Conservation (phyloP, 2,888 invertebrate species). For the Drosophila niveifrons region DNA sequence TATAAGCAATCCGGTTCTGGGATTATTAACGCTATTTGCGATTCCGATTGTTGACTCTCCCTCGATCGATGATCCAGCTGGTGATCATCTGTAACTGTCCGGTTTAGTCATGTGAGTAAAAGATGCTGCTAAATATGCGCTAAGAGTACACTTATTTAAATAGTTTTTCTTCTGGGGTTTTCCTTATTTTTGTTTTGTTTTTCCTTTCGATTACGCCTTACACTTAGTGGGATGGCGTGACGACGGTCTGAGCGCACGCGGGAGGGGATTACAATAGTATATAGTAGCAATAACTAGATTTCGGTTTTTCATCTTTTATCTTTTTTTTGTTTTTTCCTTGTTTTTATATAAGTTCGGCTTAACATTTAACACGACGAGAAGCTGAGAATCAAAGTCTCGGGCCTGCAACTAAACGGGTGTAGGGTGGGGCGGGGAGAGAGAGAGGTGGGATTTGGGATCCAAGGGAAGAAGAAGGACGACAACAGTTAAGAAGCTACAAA, state of each 20-base stretch:
- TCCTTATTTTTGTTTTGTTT: slow-evolving; percentile 16
- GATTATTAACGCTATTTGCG: slow-evolving; percentile 54
- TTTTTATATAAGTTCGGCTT: slow-evolving; percentile 64
- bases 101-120: slow-evolving; percentile 77
- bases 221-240: slow-evolving; percentile 56
- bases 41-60: slow-evolving; percentile 30
- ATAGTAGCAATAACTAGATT: slow-evolving; percentile 75
- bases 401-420: slow-evolving; percentile 52
- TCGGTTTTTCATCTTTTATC: slow-evolving; percentile 34
- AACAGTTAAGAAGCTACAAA: slow-evolving; percentile 73
- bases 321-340: slow-evolving; percentile 43
- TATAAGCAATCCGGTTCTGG: slow-evolving; percentile 72
- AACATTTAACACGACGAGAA: slow-evolving; percentile 79
- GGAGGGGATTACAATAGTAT: slow-evolving; percentile 67
- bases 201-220: slow-evolving; percentile 57
- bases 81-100: slow-evolving; percentile 49
- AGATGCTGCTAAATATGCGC: slow-evolving; percentile 80
- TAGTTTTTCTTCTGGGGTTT: slow-evolving; percentile 52
- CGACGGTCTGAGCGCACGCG: slow-evolving; percentile 25
- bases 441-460: neutral
- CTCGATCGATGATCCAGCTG: slow-evolving; percentile 31
- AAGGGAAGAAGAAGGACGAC: slow-evolving; percentile 39
- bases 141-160: slow-evolving; percentile 76
- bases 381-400: slow-evolving; percentile 63
- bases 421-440: slow-evolving; percentile 4